These are phyloP conservation scores for Sebastolobus alascanus DNA, from an alignment of 2,797 vertebrate species.

Conservation along the genomic window DNA sequence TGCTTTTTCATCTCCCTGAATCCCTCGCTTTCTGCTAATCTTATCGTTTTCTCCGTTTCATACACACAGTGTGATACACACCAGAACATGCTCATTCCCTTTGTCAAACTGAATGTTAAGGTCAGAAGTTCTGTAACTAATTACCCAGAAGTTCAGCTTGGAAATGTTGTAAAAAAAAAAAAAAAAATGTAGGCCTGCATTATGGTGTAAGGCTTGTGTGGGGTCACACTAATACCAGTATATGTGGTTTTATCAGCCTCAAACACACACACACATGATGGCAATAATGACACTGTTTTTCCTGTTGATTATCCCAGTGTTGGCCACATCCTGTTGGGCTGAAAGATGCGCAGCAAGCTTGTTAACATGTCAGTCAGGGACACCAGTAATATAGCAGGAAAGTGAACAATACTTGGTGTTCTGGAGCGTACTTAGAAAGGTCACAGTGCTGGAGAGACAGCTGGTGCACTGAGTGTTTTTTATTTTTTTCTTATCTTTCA, in stretches of 20 bases:
- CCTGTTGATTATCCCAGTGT: slow-evolving; percentile 73
- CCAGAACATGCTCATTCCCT: slow-evolving; percentile 33
- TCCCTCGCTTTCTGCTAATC: slow-evolving; percentile 58
- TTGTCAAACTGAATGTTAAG: slow-evolving; percentile 49
- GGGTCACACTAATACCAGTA: slow-evolving; percentile 1
- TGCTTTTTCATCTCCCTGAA: slow-evolving; percentile 69
- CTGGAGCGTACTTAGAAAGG: slow-evolving; percentile 46
- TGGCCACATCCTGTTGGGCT: slow-evolving; percentile 67
- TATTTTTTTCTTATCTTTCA: slow-evolving; percentile 22
- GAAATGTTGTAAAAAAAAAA: slow-evolving; percentile 4
- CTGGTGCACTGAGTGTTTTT: slow-evolving; percentile 38
- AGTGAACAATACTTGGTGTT: slow-evolving; percentile 46
- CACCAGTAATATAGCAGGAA: slow-evolving; percentile 36
- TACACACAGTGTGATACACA: slow-evolving; percentile 47
- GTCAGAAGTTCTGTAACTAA: slow-evolving; percentile 48
- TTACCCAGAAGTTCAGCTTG: slow-evolving; percentile 34
- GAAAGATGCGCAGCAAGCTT: slow-evolving; percentile 41
- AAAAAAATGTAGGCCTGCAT: slow-evolving; percentile 10
- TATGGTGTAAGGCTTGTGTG: not conserved
- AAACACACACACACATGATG: slow-evolving; percentile 41
- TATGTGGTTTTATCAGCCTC: slow-evolving; percentile 69
- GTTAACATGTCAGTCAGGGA: slow-evolving; percentile 70
- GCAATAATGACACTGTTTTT: slow-evolving; percentile 61
- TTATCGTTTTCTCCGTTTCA: slow-evolving; percentile 59
- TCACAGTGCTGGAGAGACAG: slow-evolving; percentile 53